These are phyloP conservation scores for Erythrolamprus reginae DNA, from an alignment of 2,113 vertebrate genomes.

Conservation along the genomic window DNA sequence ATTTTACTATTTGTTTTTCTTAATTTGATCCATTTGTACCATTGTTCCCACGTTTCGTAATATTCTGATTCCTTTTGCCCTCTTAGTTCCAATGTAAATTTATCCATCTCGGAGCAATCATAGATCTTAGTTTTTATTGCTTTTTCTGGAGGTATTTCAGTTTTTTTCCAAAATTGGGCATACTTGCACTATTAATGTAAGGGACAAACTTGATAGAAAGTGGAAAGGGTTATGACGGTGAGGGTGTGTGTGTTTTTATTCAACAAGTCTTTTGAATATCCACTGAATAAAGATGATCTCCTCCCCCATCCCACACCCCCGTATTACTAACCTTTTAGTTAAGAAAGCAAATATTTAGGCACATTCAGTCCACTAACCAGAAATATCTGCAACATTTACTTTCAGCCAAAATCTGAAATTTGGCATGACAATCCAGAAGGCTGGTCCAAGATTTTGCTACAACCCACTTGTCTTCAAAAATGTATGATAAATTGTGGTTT, in stretches of 20 bases:
- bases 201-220: slow-evolving; percentile 29
- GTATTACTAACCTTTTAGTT: background rate
- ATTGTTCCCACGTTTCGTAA: no score
- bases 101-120: no score
- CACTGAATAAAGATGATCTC: slow-evolving; percentile 7
- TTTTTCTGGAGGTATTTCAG: no score
- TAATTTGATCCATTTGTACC: no score
- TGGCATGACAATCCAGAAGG: background rate
- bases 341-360: background rate
- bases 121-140: no score
- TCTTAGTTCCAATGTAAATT: no score
- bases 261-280: slow-evolving; percentile 30
- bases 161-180: no score
- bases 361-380: background rate
- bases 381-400: background rate
- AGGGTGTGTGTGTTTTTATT: background rate
- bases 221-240: slow-evolving; percentile 28
- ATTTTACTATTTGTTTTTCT: no score
- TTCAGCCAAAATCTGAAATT: background rate
- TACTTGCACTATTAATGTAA: slow-evolving; percentile 23
- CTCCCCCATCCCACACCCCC: background rate
- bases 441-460: background rate
- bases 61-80: no score
- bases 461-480: background rate
- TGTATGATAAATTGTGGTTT: background rate